Evolutionary conservation across 2,113 vertebrate species (phyloP), one percentile per base, ranked within the genome.

Genomic region (Muscicapa adusta): DNA sequence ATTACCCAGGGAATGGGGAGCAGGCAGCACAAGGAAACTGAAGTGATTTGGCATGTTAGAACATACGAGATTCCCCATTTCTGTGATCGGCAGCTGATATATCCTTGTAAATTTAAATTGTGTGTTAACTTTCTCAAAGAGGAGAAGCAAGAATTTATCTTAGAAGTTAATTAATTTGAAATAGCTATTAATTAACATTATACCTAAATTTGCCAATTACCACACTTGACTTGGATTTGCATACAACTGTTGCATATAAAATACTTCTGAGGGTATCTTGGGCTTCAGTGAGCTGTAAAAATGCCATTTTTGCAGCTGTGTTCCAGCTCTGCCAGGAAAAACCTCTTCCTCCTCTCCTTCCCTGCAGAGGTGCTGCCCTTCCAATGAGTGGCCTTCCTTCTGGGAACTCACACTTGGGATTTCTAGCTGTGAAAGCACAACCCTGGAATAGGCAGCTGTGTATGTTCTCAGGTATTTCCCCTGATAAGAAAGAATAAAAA

Each of bases 131-230:
- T 92, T 34, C 78, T 87, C 67, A 68, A 89, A 71, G 84, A 75
- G 47, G 38, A 93, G 82, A 91, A 58, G 38, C 54, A 62, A 83
- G 68, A 67, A 80, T 92, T 92, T 95, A 57, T 89, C 82, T 75
- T 50, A 38, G 70, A 68, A 93, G 53, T 74, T 91, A 95, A 91
- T 95, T 85, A 93, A 89, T 94, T 91, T 90, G 85, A 66, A 86
- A 95, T 84, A 88, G 89, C 77, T 86, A 25, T 93, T 94, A 92
- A 96, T 94, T 93, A 91, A 75, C 83, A 61, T 80, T 84, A 81
- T 87, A 94, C 90, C 89, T 96, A 71, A 71, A 94, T 84, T 94
- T 86, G 88, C 73, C 80, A 88, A 18, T 94, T 85, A 80, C 85
- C 83, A 63, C 94, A 93, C 48, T 86, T 60, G 93, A 85, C 78